Percentiles rank a stretch among this genome's conserved stretches.
These are phyloP conservation scores for Scophthalmus maximus DNA, from an alignment of 2,113 vertebrate species.

Conservation along the genomic window DNA sequence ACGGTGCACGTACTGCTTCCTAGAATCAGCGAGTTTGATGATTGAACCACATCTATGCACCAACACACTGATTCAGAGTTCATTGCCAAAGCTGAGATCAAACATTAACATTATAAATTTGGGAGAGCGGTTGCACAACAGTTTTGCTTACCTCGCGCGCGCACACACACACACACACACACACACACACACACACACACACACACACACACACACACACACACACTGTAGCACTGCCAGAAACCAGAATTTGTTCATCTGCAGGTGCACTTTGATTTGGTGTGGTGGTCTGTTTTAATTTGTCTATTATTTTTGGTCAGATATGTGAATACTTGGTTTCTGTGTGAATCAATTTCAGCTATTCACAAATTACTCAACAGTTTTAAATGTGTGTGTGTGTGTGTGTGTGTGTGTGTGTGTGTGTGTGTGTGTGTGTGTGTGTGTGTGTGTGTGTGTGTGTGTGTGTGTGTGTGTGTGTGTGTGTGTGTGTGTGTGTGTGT, in stretches of 20 bases:
- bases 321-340: background rate
- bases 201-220: background rate
- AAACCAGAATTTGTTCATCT: background rate
- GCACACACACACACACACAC: background rate
- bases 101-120: constrained; percentile 12
- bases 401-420: background rate
- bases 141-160: background rate
- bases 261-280: background rate
- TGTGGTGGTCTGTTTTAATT: background rate
- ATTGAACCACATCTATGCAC: background rate
- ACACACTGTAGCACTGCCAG: constrained; percentile 9
- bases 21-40: background rate
- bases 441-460: background rate
- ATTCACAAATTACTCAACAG: background rate
- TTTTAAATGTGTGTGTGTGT: background rate
- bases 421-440: background rate
- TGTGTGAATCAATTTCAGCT: background rate
- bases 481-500: background rate
- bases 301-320: background rate
- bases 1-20: background rate
- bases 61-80: background rate
- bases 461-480: background rate
- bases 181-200: background rate
- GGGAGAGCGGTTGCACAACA: background rate
- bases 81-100: background rate